These are phyloP conservation scores for Okapia johnstoni DNA, from an alignment of 2,113 vertebrate species.

Conservation along the genomic window DNA sequence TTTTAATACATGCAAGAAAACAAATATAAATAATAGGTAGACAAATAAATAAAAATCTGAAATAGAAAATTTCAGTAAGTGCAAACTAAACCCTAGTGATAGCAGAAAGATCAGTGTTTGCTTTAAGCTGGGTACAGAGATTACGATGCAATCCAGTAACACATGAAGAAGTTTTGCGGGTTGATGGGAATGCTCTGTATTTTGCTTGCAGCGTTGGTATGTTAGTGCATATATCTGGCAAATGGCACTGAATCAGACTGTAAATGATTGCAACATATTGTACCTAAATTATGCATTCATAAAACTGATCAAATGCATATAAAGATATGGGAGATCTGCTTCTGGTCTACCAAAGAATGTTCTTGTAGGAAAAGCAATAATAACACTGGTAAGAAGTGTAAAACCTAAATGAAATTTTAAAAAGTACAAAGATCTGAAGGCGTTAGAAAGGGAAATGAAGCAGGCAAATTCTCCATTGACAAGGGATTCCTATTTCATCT, in stretches of 20 bases:
- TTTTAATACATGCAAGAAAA: not conserved
- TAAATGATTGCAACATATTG: not conserved
- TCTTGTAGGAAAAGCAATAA: not conserved
- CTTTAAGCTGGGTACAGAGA: not conserved
- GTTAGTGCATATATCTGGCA: not conserved
- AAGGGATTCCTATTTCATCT: not conserved
- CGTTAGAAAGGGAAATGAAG: not conserved
- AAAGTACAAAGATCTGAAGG: not conserved
- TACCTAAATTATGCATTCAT: not conserved
- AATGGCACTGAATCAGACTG: not conserved
- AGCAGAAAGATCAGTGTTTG: not conserved
- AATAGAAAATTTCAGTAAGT: not conserved
- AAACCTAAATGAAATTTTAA: not conserved
- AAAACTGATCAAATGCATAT: not conserved
- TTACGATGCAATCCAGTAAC: not conserved
- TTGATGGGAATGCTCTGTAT: not conserved
- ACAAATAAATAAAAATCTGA: not conserved
- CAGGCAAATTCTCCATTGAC: not conserved
- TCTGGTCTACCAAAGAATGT: not conserved
- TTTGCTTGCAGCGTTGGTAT: not conserved
- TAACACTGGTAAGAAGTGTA: not conserved
- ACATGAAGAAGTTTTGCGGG: not conserved
- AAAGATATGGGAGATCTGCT: not conserved
- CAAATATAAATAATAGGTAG: not conserved
- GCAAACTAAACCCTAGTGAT: not conserved